Percentiles rank a stretch among this genome's conserved stretches.
Conservation (phyloP, 2,113 vertebrate genomes). For the Paramisgurnus dabryanus region DNA sequence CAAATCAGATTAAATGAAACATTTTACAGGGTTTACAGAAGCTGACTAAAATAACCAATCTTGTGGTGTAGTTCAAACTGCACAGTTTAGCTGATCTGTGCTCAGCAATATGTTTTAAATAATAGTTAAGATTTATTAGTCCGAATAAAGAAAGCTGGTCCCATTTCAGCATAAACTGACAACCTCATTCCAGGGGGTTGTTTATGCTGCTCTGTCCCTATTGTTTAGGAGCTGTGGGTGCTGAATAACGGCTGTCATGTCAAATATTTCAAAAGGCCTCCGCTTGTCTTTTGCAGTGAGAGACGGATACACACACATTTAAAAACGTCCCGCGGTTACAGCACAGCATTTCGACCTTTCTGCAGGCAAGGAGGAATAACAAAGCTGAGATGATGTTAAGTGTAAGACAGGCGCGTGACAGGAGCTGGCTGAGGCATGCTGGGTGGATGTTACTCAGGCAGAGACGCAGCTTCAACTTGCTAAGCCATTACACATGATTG, state of each 20-base stretch:
- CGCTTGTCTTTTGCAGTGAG: conserved; percentile 47
- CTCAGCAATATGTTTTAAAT: not conserved
- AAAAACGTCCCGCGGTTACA: conserved; percentile 59
- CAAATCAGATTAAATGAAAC: not conserved
- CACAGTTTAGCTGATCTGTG: not conserved
- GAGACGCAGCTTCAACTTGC: conserved; percentile 54
- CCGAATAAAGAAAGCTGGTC: not conserved
- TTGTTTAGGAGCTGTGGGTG: conserved; percentile 50
- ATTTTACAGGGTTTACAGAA: not conserved
- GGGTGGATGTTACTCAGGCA: conserved; percentile 15
- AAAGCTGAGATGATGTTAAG: conserved; percentile 69
- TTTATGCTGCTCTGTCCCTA: conserved; percentile 43
- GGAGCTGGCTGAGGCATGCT: conserved; percentile 57
- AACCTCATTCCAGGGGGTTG: not conserved
- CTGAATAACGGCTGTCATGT: conserved; percentile 56
- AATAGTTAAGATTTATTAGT: not conserved
- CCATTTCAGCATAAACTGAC: conserved; percentile 14
- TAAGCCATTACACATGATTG: conserved; percentile 73
- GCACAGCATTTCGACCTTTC: conserved; percentile 60
- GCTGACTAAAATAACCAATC: not conserved
- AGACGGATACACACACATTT: conserved; percentile 27
- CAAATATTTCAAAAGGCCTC: conserved; percentile 53
- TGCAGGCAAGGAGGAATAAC: conserved; percentile 66
- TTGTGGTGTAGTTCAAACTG: too few relatives aligned
- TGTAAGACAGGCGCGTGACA: conserved; percentile 65